These are phyloP conservation scores for Phyllotreta cruciferae DNA, from an alignment of 2,888 invertebrate genomes.

Conservation along the genomic window DNA sequence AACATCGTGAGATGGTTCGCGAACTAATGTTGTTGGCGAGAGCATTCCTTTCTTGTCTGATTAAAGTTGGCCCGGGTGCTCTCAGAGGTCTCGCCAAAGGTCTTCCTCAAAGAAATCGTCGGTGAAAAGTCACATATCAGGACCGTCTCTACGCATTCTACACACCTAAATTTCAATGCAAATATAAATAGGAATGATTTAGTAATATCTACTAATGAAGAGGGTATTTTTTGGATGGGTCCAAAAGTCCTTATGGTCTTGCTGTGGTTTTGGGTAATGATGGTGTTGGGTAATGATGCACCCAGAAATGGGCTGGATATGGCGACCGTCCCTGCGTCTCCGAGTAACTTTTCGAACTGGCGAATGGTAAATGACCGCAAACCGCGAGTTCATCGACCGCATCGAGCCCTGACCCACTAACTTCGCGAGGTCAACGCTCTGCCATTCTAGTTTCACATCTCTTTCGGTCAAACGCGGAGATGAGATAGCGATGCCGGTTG, in stretches of 20 bases:
- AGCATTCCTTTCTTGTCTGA: conserved; percentile 32
- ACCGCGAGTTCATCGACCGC: conserved; percentile 56
- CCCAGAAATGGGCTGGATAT: not conserved
- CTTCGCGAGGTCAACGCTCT: conserved; percentile 61
- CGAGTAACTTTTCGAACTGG: conserved; percentile 33
- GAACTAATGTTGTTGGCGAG: conserved; percentile 21
- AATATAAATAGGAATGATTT: not conserved
- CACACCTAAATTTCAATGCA: not conserved
- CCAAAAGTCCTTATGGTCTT: no score
- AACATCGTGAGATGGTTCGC: conserved; percentile 19
- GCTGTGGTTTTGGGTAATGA: not conserved
- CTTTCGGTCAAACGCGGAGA: conserved; percentile 38
- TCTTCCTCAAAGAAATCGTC: conserved; percentile 24
- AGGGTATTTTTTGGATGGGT: not conserved
- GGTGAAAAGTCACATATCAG: conserved; percentile 12
- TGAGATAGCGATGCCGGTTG: conserved; percentile 35
- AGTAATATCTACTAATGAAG: not conserved
- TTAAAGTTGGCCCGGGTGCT: conserved; percentile 33
- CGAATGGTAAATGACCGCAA: conserved; percentile 57
- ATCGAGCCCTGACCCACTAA: conserved; percentile 61
- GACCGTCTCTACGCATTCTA: conserved; percentile 9
- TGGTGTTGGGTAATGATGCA: conserved; percentile 4
- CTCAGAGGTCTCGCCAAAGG: conserved; percentile 23
- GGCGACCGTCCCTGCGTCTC: conserved; percentile 14
- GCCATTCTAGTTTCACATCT: conserved; percentile 59